Percentiles rank a stretch among this genome's conserved stretches.
These are phyloP conservation scores for Lontra canadensis DNA, from an alignment of 2,113 vertebrate species.

Conservation along the genomic window DNA sequence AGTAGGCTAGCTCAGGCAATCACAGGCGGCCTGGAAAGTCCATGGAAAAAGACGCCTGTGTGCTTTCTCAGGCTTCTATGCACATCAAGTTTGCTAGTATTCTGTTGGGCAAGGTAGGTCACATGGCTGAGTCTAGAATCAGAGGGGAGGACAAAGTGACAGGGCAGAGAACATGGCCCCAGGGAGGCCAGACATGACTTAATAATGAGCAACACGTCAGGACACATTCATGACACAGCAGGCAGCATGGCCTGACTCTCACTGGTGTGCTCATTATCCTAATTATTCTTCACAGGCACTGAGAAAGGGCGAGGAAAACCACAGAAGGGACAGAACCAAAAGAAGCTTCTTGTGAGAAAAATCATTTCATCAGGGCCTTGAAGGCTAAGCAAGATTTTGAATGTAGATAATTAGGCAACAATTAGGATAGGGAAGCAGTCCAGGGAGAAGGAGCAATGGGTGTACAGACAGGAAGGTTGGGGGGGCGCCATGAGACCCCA, in stretches of 20 bases:
- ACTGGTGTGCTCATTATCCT: too few relatives aligned
- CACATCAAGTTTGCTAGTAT: accelerated
- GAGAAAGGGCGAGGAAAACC: neutral
- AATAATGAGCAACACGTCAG: neutral
- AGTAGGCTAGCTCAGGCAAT: neutral
- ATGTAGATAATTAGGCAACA: neutral
- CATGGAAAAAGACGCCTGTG: neutral
- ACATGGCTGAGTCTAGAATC: neutral
- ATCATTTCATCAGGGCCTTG: neutral
- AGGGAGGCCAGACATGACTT: too few relatives aligned
- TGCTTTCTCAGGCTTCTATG: neutral
- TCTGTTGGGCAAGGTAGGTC: neutral
- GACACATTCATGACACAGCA: accelerated
- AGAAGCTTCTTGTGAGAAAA: neutral
- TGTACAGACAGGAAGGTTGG: neutral
- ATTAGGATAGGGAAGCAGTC: neutral
- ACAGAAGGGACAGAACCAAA: neutral
- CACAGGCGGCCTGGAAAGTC: neutral
- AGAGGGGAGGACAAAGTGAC: neutral
- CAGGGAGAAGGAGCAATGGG: neutral
- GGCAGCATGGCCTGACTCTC: neutral
- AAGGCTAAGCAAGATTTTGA: neutral
- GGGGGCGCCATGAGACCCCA: accelerated
- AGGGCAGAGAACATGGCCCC: neutral
- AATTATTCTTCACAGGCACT: too few relatives aligned